Evolutionary conservation across 1,140 invertebrate genomes (phyloP).

Genomic region (Ceratina japonica): DNA sequence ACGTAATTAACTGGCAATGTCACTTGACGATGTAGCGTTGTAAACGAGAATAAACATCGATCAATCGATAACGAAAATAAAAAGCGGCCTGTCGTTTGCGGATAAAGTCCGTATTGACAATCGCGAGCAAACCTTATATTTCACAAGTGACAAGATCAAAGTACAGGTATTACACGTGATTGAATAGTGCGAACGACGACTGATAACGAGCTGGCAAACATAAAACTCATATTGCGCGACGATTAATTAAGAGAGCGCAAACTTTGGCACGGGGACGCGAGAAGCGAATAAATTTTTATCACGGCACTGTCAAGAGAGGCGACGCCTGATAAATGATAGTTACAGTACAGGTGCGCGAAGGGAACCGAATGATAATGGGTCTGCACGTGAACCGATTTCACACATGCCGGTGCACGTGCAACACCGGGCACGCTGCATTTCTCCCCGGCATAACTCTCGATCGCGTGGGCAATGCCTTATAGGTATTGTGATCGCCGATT

Average conservation of each 20-base stretch:
- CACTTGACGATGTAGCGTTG: not conserved
- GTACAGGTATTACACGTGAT: conserved; percentile 7
- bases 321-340: conserved; percentile 5
- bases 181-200: not conserved
- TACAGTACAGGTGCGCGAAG: conserved; percentile 25
- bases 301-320: not conserved
- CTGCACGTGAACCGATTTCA: conserved; percentile 50
- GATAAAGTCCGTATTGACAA: conserved; percentile 9
- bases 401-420: conserved; percentile 51
- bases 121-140: not conserved
- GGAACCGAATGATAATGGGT: conserved; percentile 24
- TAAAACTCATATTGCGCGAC: not conserved
- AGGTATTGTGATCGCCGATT: conserved; percentile 53
- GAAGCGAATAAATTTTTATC: not conserved
- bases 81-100: too few relatives aligned
- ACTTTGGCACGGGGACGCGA: not conserved
- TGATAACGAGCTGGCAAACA: not conserved
- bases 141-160: conserved; percentile 13
- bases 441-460: conserved; percentile 43
- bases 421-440: conserved; percentile 24
- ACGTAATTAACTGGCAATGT: not conserved
- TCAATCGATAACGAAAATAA: not conserved
- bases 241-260: not conserved
- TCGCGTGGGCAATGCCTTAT: conserved; percentile 55
- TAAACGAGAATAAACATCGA: not conserved